Percentiles rank a stretch among this genome's conserved stretches.
Evolutionary conservation across 2,797 vertebrate species (phyloP).

Genomic region (Helicolenus hilgendorfi): DNA sequence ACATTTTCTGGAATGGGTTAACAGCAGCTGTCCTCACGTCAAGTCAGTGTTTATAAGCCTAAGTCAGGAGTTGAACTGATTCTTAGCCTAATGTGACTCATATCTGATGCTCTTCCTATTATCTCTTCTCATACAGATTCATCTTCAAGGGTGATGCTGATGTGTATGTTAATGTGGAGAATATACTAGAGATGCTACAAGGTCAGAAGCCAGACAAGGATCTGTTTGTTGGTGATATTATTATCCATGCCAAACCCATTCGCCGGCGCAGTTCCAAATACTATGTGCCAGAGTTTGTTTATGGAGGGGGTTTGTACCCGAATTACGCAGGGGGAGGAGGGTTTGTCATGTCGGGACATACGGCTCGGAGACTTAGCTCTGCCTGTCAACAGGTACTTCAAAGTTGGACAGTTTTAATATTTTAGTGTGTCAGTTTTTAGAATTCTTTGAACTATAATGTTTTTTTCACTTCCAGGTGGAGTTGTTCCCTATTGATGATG

Average conservation of each 20-base stretch:
- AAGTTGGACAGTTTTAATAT: background rate
- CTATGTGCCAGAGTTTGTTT: slow-evolving; percentile 95
- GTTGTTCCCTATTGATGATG: slow-evolving; percentile 97
- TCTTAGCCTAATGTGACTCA: background rate
- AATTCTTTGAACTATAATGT: background rate
- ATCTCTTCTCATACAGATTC: slow-evolving; percentile 81
- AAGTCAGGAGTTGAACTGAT: background rate
- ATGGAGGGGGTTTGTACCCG: slow-evolving; percentile 93
- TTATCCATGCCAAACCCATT: slow-evolving; percentile 95
- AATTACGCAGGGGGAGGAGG: slow-evolving; percentile 96
- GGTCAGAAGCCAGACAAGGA: slow-evolving; percentile 85
- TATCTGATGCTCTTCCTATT: background rate
- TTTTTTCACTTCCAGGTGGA: slow-evolving; percentile 89
- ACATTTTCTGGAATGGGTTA: slow-evolving; percentile 96
- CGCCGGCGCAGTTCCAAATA: slow-evolving; percentile 94
- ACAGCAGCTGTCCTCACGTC: slow-evolving; percentile 91
- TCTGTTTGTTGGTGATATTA: slow-evolving; percentile 97
- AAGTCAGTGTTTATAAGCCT: slow-evolving; percentile 68
- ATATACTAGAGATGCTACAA: slow-evolving; percentile 94
- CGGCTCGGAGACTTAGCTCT: slow-evolving; percentile 91
- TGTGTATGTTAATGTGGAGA: slow-evolving; percentile 96
- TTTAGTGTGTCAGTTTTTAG: background rate
- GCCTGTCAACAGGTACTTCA: slow-evolving; percentile 91
- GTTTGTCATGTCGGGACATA: slow-evolving; percentile 94
- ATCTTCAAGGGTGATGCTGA: slow-evolving; percentile 97